Base-by-base conservation (phyloP, 2,888 invertebrate species). In the Deilephila elpenor region DNA sequence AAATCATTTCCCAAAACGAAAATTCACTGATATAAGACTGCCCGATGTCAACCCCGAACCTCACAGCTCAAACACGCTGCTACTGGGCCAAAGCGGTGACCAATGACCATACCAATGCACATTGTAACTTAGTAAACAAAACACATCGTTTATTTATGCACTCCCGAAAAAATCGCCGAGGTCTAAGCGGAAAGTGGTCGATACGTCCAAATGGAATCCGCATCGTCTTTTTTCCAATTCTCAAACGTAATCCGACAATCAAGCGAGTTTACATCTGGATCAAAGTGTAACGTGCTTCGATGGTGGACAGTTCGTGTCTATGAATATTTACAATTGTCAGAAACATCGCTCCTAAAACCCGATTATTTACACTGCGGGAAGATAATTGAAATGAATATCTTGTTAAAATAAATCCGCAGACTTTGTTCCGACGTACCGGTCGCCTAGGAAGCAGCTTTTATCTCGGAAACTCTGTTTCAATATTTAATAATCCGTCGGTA, bases 401-500 rank as follows among this genome's bases (percentile, higher is more conserved):
- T 79, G 81, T 88, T 87, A 85, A 82, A 84, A 82, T 83, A 84
- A 83, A 85, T 87, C 87, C 84, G 86, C 86, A 84, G 84, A 85
- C 89, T 90, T 89, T 91, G 88, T 90, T 89, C 88, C 84, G 83
- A 81, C 84, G 79, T 79, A 84, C 82, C 81, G 88, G 89, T 90
- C 83, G 92, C 90, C 92, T 91, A 92, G 92, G 90, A 89, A 82
- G 86, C 88, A 82, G 89, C 88, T 91, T 91, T 91, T 87, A 91
- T 91, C 91, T 87, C 89, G 82, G 87, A 84, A 88, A 89, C 88
- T 87, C 89, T 90, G 92, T 88, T 93, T 92, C 92, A 93, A 93
- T 94, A 93, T 94, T 94, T 93, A 93, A 93, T 94, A 94, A 94
- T 94, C 94, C 94, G 82, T 76, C 85, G 83, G 88, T 94, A 94